phyloP scores from a whole-genome alignment of 2,888 invertebrate species.

The Chymomyza caudatula region DNA sequence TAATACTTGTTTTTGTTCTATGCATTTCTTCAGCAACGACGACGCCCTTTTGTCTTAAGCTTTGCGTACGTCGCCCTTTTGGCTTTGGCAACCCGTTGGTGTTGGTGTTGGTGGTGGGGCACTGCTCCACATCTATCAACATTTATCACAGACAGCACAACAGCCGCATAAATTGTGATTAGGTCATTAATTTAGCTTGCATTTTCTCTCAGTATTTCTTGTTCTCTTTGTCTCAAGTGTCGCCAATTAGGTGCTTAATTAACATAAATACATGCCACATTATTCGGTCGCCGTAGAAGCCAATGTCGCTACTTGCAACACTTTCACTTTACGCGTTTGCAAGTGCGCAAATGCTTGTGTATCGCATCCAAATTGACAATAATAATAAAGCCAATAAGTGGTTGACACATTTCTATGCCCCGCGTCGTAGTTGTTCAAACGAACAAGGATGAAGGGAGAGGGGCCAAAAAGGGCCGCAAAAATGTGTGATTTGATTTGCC shows the following conservation, averaged over 20 bases:
- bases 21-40: slow-evolving; percentile 32
- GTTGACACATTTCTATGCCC: slow-evolving; percentile 1
- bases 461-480: neutral
- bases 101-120: slow-evolving; percentile 20
- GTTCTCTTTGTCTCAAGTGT: slow-evolving; percentile 36
- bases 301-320: slow-evolving; percentile 8
- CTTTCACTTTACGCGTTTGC: slow-evolving; percentile 37
- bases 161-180: slow-evolving; percentile 26
- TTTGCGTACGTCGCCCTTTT: slow-evolving; percentile 45
- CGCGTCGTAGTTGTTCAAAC: slow-evolving; percentile 3
- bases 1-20: slow-evolving; percentile 26
- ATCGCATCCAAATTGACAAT: neutral
- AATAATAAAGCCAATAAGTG: slow-evolving; percentile 2
- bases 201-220: slow-evolving; percentile 5
- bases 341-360: slow-evolving; percentile 1
- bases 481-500: slow-evolving; percentile 49
- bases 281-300: neutral
- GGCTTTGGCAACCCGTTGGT: too few relatives aligned
- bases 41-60: slow-evolving; percentile 68
- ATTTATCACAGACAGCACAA: slow-evolving; percentile 23
- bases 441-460: slow-evolving; percentile 1
- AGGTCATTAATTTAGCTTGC: slow-evolving; percentile 38
- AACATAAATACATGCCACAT: slow-evolving; percentile 32
- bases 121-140: slow-evolving; percentile 33
- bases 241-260: slow-evolving; percentile 63